Percentiles rank a stretch among this genome's conserved stretches.
phyloP scores from a whole-genome alignment of 2,113 vertebrate species.

The Canis aureus region DNA sequence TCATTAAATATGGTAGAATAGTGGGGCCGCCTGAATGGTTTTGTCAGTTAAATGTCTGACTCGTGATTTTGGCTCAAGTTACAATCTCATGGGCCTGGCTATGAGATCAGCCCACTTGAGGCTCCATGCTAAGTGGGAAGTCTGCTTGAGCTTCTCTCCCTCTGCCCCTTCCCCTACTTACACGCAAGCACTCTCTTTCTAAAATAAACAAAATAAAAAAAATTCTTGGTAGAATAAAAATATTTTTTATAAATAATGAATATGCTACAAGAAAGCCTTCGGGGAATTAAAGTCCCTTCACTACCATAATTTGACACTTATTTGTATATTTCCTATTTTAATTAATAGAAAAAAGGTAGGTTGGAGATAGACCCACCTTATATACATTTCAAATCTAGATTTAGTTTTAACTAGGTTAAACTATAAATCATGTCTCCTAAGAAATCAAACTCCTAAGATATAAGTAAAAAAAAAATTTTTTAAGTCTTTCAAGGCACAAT shows the following conservation, averaged over 20 bases:
- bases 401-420: conserved; percentile 42
- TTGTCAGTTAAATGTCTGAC: background rate
- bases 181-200: background rate
- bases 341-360: background rate
- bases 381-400: background rate
- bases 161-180: background rate
- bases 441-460: background rate
- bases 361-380: background rate
- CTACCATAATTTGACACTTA: background rate
- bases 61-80: background rate
- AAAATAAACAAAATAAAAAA: too few relatives aligned
- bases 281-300: background rate
- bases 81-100: background rate
- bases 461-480: background rate
- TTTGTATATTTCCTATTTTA: background rate
- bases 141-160: background rate
- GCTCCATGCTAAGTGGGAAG: background rate
- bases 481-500: background rate
- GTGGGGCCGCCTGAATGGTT: background rate
- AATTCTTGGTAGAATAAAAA: background rate
- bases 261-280: conserved; percentile 11
- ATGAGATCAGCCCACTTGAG: background rate
- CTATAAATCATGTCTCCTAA: background rate
- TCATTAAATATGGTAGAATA: background rate
- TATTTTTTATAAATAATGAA: background rate